A percentile compares a stretch with the other conserved stretches of the same genome.
Evolutionary conservation across 2,797 vertebrate species (phyloP).

Genomic region (Ceryle rudis): DNA sequence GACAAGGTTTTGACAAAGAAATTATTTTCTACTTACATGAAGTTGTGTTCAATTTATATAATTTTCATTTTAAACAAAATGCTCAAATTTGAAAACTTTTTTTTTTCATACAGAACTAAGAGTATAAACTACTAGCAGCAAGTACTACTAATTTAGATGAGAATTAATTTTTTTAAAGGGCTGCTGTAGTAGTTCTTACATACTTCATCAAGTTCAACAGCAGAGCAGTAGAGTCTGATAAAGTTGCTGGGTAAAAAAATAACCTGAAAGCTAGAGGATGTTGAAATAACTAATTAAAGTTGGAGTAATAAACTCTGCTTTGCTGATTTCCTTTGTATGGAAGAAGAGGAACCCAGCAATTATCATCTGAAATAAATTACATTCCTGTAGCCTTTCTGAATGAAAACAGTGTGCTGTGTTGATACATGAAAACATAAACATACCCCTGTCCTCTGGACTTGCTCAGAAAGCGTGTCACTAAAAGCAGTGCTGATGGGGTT

Average conservation of each 20-base stretch:
- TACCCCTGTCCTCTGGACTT: not conserved
- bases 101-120: not conserved
- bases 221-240: not conserved
- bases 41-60: not conserved
- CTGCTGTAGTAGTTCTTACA: not conserved
- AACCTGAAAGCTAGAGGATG: not conserved
- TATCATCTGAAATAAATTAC: not conserved
- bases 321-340: not conserved
- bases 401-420: not conserved
- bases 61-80: not conserved
- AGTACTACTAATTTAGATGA: not conserved
- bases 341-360: not conserved
- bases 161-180: not conserved
- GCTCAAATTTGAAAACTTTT: not conserved
- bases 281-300: slow-evolving; percentile 23
- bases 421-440: not conserved
- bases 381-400: not conserved
- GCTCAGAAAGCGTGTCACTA: not conserved
- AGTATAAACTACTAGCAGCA: not conserved
- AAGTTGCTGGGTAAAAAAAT: not conserved
- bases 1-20: not conserved
- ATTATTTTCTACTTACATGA: not conserved
- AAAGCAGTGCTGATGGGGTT: not conserved
- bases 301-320: slow-evolving; percentile 20
- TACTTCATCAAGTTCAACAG: not conserved